A percentile compares a stretch with the other conserved stretches of the same genome.
These are phyloP conservation scores for Penaeus japonicus DNA, from an alignment of 1,140 invertebrate species.

Conservation along the genomic window DNA sequence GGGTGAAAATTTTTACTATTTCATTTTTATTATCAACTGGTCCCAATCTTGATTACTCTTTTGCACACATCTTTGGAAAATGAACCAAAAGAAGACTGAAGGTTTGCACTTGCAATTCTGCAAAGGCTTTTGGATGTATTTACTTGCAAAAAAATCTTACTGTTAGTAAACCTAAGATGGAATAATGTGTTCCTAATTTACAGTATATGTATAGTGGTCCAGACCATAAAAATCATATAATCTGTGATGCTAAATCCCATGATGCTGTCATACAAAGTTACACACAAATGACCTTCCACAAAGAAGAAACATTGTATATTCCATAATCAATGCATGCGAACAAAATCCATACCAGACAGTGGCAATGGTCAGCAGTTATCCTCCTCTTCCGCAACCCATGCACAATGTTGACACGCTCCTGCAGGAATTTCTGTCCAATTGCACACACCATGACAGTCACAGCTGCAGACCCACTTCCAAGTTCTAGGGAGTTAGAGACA, in stretches of 20 bases:
- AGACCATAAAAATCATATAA: too few relatives aligned
- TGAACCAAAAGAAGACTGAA: background rate
- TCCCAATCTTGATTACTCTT: too few relatives aligned
- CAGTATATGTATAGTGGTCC: too few relatives aligned
- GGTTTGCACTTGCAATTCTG: background rate
- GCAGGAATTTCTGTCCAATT: conserved; percentile 40
- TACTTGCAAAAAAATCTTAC: background rate
- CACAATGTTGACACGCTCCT: conserved; percentile 33
- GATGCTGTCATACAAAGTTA: too few relatives aligned
- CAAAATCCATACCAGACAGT: conserved; percentile 24
- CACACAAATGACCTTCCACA: too few relatives aligned
- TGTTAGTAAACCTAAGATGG: background rate
- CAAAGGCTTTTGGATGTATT: too few relatives aligned
- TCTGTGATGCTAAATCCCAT: too few relatives aligned
- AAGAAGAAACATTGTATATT: too few relatives aligned
- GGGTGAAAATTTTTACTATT: too few relatives aligned
- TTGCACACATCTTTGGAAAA: background rate
- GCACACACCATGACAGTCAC: conserved; percentile 42
- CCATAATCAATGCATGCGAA: background rate
- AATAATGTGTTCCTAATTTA: too few relatives aligned
- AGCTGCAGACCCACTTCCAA: conserved; percentile 35
- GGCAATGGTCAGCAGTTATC: conserved; percentile 44
- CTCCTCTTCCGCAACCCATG: conserved; percentile 17
- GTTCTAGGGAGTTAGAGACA: background rate
- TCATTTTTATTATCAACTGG: too few relatives aligned